Evolutionary conservation across 2,113 vertebrate species (phyloP).

Genomic region (Oreotrochilus melanogaster): DNA sequence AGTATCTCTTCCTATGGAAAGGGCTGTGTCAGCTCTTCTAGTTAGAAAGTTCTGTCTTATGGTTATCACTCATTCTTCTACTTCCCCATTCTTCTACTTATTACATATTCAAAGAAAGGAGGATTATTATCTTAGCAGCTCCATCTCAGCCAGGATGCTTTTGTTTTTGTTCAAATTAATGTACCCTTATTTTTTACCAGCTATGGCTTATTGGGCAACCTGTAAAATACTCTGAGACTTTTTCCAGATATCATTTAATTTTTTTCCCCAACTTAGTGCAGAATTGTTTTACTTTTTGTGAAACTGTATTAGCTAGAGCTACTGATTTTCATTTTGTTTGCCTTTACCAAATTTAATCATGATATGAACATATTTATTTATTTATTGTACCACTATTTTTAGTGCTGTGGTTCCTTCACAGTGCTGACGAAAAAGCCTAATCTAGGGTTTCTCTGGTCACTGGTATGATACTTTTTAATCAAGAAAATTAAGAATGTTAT

Average conservation of each 20-base stretch:
- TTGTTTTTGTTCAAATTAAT: not conserved
- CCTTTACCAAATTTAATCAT: not conserved
- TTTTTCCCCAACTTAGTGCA: not conserved
- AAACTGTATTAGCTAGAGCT: not conserved
- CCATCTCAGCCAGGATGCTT: not conserved
- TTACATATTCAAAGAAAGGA: not conserved
- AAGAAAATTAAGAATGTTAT: not conserved
- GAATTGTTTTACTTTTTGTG: not conserved
- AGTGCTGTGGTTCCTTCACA: not conserved
- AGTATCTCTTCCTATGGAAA: not conserved
- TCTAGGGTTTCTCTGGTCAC: not conserved
- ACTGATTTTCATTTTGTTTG: not conserved
- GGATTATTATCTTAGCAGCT: not conserved
- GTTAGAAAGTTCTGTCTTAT: not conserved
- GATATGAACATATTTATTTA: not conserved
- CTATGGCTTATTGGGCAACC: not conserved
- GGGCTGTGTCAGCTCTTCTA: not conserved
- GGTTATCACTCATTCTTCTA: not conserved
- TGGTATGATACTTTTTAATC: not conserved
- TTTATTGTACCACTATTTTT: not conserved
- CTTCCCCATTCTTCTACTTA: not conserved
- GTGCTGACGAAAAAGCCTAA: not conserved
- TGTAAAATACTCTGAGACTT: not conserved
- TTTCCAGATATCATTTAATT: not conserved
- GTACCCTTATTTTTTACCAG: not conserved